Conservation (phyloP, 2,113 vertebrate species). For the Labeo catla region DNA sequence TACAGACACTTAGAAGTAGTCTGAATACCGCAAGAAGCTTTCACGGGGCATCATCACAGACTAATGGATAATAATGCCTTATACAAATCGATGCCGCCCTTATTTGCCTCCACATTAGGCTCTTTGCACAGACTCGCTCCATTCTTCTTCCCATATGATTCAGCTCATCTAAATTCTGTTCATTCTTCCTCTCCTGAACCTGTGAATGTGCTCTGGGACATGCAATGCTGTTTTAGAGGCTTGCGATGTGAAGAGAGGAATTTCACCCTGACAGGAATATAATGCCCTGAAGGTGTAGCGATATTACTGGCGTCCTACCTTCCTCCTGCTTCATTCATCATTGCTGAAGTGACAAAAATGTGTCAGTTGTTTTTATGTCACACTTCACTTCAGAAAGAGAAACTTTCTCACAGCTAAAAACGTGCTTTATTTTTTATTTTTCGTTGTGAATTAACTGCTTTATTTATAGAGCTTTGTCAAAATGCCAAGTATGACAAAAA, state of each 20-base stretch:
- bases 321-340: not conserved
- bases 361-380: not conserved
- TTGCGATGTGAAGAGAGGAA: conserved; percentile 39
- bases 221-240: conserved; percentile 20
- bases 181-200: conserved; percentile 1
- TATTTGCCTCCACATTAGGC: conserved; percentile 19
- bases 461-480: conserved; percentile 11
- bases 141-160: not conserved
- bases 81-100: conserved; percentile 13
- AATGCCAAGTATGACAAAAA: not conserved
- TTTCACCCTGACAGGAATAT: conserved; percentile 44
- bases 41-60: conserved; percentile 1
- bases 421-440: not conserved
- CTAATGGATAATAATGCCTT: conserved; percentile 34
- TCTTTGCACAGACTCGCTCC: not conserved
- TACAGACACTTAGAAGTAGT: conserved; percentile 12
- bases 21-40: conserved; percentile 27
- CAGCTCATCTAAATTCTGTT: conserved; percentile 28
- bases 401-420: not conserved
- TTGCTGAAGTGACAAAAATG: not conserved
- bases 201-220: conserved; percentile 21
- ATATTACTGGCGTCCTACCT: conserved; percentile 30
- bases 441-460: not conserved
- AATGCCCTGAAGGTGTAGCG: conserved; percentile 31
- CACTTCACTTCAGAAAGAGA: not conserved